Percentiles rank a stretch among this genome's conserved stretches.
phyloP scores from a whole-genome alignment of 2,113 vertebrate species.

The Sylvilagus bachmani region DNA sequence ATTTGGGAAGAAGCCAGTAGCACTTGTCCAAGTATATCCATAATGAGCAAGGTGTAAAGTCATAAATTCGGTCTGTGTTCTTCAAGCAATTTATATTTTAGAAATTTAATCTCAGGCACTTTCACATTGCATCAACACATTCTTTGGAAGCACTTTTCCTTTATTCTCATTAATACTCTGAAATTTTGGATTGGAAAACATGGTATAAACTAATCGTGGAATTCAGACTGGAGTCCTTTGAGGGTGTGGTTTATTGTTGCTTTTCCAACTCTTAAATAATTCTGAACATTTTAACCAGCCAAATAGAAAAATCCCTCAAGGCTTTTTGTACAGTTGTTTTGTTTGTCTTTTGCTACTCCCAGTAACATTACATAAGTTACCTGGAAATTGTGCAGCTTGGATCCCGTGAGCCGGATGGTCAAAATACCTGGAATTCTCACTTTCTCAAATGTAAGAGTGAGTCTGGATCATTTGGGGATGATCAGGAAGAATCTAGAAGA shows the following conservation, averaged over 20 bases:
- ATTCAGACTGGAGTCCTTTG: slow-evolving; percentile 65
- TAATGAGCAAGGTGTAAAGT: slow-evolving; percentile 31
- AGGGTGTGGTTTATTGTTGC: slow-evolving; percentile 78
- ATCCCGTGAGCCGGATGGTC: not conserved
- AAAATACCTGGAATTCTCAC: slow-evolving; percentile 64
- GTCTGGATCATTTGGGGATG: not conserved
- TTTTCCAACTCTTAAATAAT: slow-evolving; percentile 82
- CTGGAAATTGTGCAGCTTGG: slow-evolving; percentile 67
- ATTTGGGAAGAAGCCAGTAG: slow-evolving; percentile 41
- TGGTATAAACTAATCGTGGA: slow-evolving; percentile 60
- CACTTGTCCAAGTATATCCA: not conserved
- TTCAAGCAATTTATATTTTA: not conserved
- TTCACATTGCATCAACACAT: not conserved
- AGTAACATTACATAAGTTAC: slow-evolving; percentile 77
- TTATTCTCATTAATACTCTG: slow-evolving; percentile 62
- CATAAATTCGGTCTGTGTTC: not conserved
- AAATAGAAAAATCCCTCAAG: slow-evolving; percentile 76
- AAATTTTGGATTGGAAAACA: slow-evolving; percentile 62
- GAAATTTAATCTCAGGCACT: slow-evolving; percentile 37
- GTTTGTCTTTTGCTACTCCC: slow-evolving; percentile 69
- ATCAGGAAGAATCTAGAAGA: slow-evolving; percentile 2
- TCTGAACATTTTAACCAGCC: slow-evolving; percentile 80
- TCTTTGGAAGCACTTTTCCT: slow-evolving; percentile 42
- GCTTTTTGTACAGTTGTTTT: slow-evolving; percentile 76
- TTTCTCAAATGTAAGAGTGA: not conserved